These are phyloP conservation scores for Oncorhynchus masou DNA, from an alignment of 2,113 vertebrate genomes.

Conservation along the genomic window DNA sequence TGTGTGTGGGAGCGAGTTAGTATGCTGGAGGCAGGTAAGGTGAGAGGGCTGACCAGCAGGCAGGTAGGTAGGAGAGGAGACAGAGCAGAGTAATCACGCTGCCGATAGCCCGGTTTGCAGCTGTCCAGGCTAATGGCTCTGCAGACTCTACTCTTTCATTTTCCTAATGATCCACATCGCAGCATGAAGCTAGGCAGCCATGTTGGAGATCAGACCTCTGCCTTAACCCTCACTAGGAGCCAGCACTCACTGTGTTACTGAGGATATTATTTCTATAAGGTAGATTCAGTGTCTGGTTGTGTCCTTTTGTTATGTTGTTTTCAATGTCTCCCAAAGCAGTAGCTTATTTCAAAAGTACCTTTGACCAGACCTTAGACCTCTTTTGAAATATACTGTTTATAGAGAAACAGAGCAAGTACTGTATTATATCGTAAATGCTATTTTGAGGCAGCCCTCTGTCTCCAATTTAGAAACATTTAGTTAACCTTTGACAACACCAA, in stretches of 20 bases:
- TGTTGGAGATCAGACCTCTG: conserved; percentile 63
- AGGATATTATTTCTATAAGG: conserved; percentile 47
- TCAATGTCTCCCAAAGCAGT: too few species aligned
- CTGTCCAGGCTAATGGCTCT: background rate
- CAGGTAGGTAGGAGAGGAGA: background rate
- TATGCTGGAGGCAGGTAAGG: conserved; percentile 64
- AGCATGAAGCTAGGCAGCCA: conserved; percentile 55
- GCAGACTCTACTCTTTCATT: conserved; percentile 58
- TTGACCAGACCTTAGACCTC: too few species aligned
- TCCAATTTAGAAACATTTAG: background rate
- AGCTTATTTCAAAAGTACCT: too few species aligned
- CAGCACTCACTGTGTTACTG: conserved; percentile 34
- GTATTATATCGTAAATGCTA: too few species aligned
- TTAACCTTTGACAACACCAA: conserved; percentile 13
- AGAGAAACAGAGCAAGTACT: too few species aligned
- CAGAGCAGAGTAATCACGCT: conserved; percentile 57
- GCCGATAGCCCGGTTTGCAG: conserved; percentile 59
- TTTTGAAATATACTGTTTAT: too few species aligned
- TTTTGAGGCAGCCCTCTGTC: background rate
- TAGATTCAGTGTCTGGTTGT: conserved; percentile 19
- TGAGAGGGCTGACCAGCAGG: conserved; percentile 36
- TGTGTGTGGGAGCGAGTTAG: conserved; percentile 48
- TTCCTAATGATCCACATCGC: conserved; percentile 70
- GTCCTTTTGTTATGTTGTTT: conserved; percentile 26
- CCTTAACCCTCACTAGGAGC: conserved; percentile 58